Conservation (phyloP, 2,113 vertebrate genomes). For the Archilochus colubris region DNA sequence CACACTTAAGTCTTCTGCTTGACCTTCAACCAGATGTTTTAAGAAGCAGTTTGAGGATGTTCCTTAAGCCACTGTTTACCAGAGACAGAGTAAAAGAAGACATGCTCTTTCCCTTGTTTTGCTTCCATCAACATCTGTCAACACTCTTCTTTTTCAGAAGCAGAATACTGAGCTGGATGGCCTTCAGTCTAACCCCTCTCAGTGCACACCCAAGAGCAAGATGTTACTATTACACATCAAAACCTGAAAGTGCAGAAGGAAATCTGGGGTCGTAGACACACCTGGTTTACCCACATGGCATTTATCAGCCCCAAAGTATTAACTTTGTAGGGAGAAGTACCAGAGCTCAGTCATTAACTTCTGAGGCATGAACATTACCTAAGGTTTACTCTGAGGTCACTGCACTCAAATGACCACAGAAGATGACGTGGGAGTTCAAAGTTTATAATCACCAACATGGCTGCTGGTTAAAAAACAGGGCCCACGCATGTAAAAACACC, state of each 20-base stretch:
- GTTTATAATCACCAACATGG: neutral
- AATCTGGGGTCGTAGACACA: neutral
- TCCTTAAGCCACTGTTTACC: neutral
- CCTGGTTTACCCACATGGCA: neutral
- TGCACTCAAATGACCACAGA: rapidly evolving
- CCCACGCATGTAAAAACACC: neutral
- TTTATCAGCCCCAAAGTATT: neutral
- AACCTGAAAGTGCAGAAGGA: neutral
- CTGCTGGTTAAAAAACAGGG: neutral
- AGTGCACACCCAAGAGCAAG: neutral
- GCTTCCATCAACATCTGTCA: neutral
- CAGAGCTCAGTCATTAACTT: neutral
- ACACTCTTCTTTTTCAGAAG: neutral
- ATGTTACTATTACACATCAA: neutral
- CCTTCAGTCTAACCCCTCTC: neutral
- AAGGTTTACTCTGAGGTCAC: neutral
- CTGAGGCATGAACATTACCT: neutral
- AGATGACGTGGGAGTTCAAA: neutral
- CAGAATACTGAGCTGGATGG: neutral
- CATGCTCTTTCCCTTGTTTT: neutral
- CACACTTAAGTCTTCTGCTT: neutral
- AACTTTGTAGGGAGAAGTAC: neutral
- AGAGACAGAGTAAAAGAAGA: neutral
- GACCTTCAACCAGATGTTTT: neutral
- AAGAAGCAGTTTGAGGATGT: neutral